A percentile compares a stretch with the other conserved stretches of the same genome.
phyloP scores from a whole-genome alignment of 2,113 vertebrate genomes.

The Pipa parva region DNA sequence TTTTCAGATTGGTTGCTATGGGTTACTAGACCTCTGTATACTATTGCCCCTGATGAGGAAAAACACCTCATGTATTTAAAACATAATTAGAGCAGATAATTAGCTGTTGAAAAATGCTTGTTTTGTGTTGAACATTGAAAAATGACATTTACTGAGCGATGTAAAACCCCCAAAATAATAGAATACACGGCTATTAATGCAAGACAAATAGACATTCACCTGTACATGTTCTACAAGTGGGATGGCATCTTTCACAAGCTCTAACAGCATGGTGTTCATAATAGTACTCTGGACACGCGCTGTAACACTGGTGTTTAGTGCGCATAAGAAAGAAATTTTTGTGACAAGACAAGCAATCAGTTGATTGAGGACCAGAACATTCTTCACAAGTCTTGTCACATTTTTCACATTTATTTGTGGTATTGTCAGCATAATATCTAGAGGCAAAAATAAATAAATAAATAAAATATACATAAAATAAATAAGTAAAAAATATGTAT shows the following conservation, averaged over 20 bases:
- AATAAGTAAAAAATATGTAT: not conserved
- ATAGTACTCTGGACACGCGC: constrained; percentile 72
- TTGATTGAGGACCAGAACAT: constrained; percentile 61
- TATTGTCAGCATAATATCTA: constrained; percentile 74
- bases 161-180: too few relatives aligned
- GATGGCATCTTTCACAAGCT: constrained; percentile 75
- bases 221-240: constrained; percentile 74
- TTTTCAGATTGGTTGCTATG: too few relatives aligned
- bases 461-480: not conserved
- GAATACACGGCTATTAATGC: too few relatives aligned
- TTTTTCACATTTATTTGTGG: constrained; percentile 61
- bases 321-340: constrained; percentile 64
- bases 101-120: too few relatives aligned
- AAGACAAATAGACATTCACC: constrained; percentile 67
- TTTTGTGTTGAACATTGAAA: too few relatives aligned
- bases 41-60: too few relatives aligned
- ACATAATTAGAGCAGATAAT: too few relatives aligned
- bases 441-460: constrained; percentile 33
- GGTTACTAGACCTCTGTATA: too few relatives aligned
- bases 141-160: too few relatives aligned
- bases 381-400: constrained; percentile 75
- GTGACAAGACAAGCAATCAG: constrained; percentile 76
- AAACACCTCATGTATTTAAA: too few relatives aligned
- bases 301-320: constrained; percentile 60
- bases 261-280: constrained; percentile 51